Base-by-base conservation (phyloP, 2,797 vertebrate genomes). In the Cirrhinus mrigala region DNA sequence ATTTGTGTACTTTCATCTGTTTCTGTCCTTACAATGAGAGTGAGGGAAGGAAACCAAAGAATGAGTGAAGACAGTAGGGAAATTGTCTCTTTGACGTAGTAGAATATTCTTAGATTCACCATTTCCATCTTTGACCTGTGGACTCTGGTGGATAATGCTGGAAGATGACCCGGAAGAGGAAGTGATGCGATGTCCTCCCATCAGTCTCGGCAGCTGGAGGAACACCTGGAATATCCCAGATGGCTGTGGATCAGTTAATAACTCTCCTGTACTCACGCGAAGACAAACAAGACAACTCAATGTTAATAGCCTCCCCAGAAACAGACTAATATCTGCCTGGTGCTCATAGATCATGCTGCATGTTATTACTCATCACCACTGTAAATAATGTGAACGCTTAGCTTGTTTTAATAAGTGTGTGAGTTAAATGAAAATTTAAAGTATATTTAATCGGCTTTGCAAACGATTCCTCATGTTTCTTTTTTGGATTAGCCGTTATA, bases 391-490 rank as follows among this genome's bases (percentile, higher is more conserved):
- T 8, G n/a, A 80, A 73, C 9, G 20, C 76, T 82, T 78, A 54
- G 22, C 66, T 82, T 60, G 80, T 58, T 85, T 82, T 40, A 87
- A 75, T 85, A 71, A 87, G 66, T 40, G 70, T 1, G n/a, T 74
- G 40, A 78, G 50, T 56, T 70, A 70, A 82, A 86, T 80, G 10
- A 66, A 71, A 82, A 74, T 80, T 10, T 29, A 4, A 82, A 82
- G 52, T 68, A 70, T 81, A 68, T 79, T 79, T 81, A 84, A 79
- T 84, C n/a, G 2, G 24, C 58, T 68, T 58, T 70, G 54, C 50
- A 71, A 64, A 66, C 18, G 33, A 82, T 79, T 79, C 33, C 20
- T 46, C 40, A 4, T 18, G 58, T 75, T 73, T 81, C 46, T 76
- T 69, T 74, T 79, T 50, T 75, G 27, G 77, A 87, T 87, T 79